These are phyloP conservation scores for Alethe diademata DNA, from an alignment of 2,113 vertebrate species.

Conservation along the genomic window DNA sequence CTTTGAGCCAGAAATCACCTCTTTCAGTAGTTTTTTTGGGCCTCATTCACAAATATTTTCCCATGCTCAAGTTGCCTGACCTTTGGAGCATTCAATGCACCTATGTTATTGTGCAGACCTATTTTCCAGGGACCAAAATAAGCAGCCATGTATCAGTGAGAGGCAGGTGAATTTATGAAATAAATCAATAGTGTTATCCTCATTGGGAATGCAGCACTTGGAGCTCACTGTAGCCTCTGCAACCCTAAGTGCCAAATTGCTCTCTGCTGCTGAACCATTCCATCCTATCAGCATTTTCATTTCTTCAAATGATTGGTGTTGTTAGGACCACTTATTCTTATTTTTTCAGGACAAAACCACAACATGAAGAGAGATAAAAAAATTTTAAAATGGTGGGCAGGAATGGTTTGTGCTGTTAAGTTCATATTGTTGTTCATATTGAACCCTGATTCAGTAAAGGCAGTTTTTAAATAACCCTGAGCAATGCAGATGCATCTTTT, in stretches of 20 bases:
- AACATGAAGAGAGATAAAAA: background rate
- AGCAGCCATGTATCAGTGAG: background rate
- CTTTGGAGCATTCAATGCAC: conserved; percentile 43
- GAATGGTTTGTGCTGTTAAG: background rate
- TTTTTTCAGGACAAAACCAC: background rate
- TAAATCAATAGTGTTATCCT: conserved; percentile 16
- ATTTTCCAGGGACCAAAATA: conserved; percentile 37
- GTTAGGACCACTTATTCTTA: background rate
- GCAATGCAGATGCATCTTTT: background rate
- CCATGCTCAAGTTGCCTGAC: conserved; percentile 65
- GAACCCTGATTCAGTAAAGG: background rate
- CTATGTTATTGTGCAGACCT: conserved; percentile 35
- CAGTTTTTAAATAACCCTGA: background rate
- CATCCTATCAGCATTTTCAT: background rate
- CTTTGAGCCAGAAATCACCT: conserved; percentile 58
- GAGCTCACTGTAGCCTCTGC: background rate
- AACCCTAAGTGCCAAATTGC: background rate
- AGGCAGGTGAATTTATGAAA: conserved; percentile 50
- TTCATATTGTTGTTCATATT: background rate
- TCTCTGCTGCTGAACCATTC: background rate
- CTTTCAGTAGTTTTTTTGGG: conserved; percentile 36
- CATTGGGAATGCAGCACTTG: background rate
- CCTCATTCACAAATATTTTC: conserved; percentile 70
- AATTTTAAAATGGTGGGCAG: background rate
- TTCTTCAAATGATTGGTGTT: background rate